Evolutionary conservation across 2,113 vertebrate genomes (phyloP).

Genomic region (Aphelocoma coerulescens): DNA sequence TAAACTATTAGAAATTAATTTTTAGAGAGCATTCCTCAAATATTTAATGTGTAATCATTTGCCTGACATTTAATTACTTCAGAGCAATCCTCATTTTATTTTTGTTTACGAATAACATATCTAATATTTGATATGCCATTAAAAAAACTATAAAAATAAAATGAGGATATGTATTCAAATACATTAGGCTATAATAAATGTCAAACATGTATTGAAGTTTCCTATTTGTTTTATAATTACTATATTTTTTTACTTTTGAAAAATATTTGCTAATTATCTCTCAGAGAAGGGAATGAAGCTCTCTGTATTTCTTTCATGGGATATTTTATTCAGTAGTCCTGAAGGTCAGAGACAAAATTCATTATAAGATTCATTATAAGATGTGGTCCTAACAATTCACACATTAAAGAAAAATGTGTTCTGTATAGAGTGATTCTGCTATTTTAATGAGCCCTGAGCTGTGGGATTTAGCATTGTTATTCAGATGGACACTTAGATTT

Average conservation of each 20-base stretch:
- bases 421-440: neutral
- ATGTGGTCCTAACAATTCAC: neutral
- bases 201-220: constrained; percentile 10
- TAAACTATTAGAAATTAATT: constrained; percentile 31
- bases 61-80: constrained; percentile 49
- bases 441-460: neutral
- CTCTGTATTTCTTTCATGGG: neutral
- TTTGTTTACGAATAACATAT: constrained; percentile 30
- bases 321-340: neutral
- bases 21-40: constrained; percentile 35
- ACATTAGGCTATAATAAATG: constrained; percentile 42
- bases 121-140: constrained; percentile 42
- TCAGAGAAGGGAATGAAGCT: neutral
- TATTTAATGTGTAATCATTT: constrained; percentile 44
- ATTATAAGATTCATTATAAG: neutral
- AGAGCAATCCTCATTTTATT: constrained; percentile 34
- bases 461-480: neutral
- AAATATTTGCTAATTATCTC: constrained; percentile 5
- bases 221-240: constrained; percentile 27
- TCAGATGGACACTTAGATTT: neutral
- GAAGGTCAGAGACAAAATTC: neutral
- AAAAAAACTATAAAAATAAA: constrained; percentile 27
- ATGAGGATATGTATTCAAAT: constrained; percentile 25
- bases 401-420: neutral
- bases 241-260: neutral